Evolutionary conservation across 1,140 invertebrate species (phyloP).

Genomic region (honey bee (Apis mellifera)): Amel_HAv3.1 CM009944.2:4547501-4548000

Average conservation of each 20-base stretch:
- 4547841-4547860: slow-evolving; percentile 40
- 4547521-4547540: slow-evolving; percentile 2
- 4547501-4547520: background rate
- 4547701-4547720: slow-evolving; percentile 67
- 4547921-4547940: background rate
- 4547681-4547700: background rate
- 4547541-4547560: slow-evolving; percentile 2
- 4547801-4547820: slow-evolving; percentile 68
- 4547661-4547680: too few relatives aligned
- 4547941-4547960: background rate
- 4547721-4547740: slow-evolving; percentile 67
- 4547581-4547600: slow-evolving; percentile 25
- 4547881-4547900: background rate
- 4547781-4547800: slow-evolving; percentile 72
- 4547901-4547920: background rate
- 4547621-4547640: too few relatives aligned
- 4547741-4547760: slow-evolving; percentile 73
- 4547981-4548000: background rate
- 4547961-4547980: background rate
- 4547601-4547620: too few relatives aligned
- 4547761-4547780: slow-evolving; percentile 69
- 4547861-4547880: slow-evolving; percentile 12
- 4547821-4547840: slow-evolving; percentile 32
- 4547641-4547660: too few relatives aligned
- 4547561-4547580: slow-evolving; percentile 22